A percentile compares a stretch with the other conserved stretches of the same genome.
phyloP scores from a whole-genome alignment of 2,888 invertebrate genomes.

The Blastobasis lacticolella region DNA sequence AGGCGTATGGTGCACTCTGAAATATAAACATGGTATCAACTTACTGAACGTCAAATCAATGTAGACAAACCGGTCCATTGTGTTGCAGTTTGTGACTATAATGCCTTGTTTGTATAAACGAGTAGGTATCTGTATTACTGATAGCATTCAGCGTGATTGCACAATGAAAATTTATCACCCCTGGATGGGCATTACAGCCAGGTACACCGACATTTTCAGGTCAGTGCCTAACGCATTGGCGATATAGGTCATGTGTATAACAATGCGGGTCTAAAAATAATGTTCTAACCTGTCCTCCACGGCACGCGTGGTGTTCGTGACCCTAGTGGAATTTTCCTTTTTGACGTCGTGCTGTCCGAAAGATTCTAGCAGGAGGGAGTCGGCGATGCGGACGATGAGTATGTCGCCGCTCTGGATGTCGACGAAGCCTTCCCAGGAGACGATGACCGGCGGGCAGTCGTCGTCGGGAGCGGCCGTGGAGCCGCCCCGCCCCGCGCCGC shows the following conservation, averaged over 20 bases:
- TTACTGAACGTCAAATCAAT: neutral
- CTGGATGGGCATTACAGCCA: neutral
- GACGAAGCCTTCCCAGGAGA: constrained; percentile 79
- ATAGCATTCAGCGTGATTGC: neutral
- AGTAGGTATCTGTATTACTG: neutral
- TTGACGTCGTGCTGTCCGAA: constrained; percentile 26
- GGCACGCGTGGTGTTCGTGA: constrained; percentile 33
- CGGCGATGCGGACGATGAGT: constrained; percentile 80
- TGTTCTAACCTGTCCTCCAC: constrained; percentile 46
- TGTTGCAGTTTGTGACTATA: neutral
- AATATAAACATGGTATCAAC: neutral
- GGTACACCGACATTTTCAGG: neutral
- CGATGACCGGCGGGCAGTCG: constrained; percentile 73
- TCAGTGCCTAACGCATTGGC: constrained; percentile 1
- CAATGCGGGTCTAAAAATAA: neutral
- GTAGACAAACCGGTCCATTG: neutral
- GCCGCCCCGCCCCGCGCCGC: constrained; percentile 23
- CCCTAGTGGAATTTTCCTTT: constrained; percentile 36
- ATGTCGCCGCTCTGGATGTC: constrained; percentile 83
- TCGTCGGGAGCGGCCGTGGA: constrained; percentile 39
- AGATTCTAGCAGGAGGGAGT: constrained; percentile 69
- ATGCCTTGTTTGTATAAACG: no score
- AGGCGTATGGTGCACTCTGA: constrained; percentile 71
- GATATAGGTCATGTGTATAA: constrained; percentile 5
- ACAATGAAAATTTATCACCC: neutral